Evolutionary conservation across 2,113 vertebrate genomes (phyloP).

Genomic region (Osmerus mordax): DNA sequence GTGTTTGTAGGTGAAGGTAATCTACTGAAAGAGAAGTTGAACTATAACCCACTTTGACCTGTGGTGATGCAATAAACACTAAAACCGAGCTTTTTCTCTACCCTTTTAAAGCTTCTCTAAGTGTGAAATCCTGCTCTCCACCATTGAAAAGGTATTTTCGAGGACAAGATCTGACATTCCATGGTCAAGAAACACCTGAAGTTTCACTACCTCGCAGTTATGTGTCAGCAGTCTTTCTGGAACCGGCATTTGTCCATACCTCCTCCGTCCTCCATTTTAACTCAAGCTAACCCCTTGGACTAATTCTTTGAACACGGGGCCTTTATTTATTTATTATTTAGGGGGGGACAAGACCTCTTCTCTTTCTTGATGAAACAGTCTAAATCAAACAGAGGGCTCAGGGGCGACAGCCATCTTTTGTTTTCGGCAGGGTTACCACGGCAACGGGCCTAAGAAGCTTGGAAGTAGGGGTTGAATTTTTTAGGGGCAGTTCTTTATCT

Average conservation of each 20-base stretch:
- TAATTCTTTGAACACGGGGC: neutral
- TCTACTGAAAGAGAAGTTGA: too few relatives aligned
- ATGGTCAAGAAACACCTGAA: neutral
- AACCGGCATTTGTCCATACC: neutral
- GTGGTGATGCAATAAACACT: too few relatives aligned
- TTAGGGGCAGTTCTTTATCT: neutral
- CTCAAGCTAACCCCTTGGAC: neutral
- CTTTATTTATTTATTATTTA: neutral
- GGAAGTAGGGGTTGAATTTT: neutral
- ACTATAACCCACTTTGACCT: too few relatives aligned
- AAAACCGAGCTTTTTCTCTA: neutral
- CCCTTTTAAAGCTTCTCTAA: too few relatives aligned
- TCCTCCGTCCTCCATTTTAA: neutral
- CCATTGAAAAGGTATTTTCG: neutral
- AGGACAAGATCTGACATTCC: neutral
- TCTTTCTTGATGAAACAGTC: neutral
- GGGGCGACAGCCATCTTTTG: neutral
- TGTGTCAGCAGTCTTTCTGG: neutral
- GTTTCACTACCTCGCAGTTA: neutral
- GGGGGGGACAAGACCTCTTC: neutral
- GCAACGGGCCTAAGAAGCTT: neutral
- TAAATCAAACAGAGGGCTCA: neutral
- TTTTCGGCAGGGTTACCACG: slow-evolving; percentile 18
- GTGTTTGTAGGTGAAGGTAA: too few relatives aligned
- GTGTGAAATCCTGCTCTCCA: neutral